Conservation (phyloP, 2,888 invertebrate genomes). For the Helleia helle region DNA sequence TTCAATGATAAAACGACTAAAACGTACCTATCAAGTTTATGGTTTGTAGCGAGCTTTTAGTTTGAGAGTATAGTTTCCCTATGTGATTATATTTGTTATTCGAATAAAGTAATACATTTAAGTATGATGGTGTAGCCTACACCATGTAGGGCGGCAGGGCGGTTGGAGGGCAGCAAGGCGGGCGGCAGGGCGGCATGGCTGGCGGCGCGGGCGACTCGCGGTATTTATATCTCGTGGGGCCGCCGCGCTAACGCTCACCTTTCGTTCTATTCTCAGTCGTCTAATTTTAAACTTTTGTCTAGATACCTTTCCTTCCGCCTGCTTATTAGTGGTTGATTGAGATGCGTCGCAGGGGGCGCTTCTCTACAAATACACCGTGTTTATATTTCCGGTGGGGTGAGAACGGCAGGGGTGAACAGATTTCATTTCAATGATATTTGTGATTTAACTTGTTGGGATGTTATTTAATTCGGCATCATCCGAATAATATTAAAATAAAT, state of each 20-base stretch:
- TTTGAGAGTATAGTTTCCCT: too few relatives aligned
- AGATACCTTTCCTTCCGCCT: constrained; percentile 70
- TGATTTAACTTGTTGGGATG: too few relatives aligned
- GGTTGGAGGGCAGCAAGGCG: constrained; percentile 18
- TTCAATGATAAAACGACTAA: too few relatives aligned
- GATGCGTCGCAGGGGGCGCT: constrained; percentile 70
- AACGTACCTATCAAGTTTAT: too few relatives aligned
- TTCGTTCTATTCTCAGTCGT: constrained; percentile 61
- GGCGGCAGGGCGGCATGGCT: constrained; percentile 20
- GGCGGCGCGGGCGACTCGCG: constrained; percentile 34
- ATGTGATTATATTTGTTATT: too few relatives aligned
- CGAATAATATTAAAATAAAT: too few relatives aligned
- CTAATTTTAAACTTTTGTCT: constrained; percentile 72
- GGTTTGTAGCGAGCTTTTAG: too few relatives aligned
- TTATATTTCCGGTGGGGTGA: constrained; percentile 56
- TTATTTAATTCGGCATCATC: too few relatives aligned
- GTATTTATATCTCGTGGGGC: constrained; percentile 64
- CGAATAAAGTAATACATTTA: too few relatives aligned
- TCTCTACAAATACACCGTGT: constrained; percentile 45
- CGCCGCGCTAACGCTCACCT: constrained; percentile 67
- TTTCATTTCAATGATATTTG: too few relatives aligned
- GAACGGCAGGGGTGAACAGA: constrained; percentile 5
- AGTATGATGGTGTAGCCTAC: background rate
- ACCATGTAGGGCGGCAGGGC: constrained; percentile 23
- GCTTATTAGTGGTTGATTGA: constrained; percentile 71